A percentile compares a stretch with the other conserved stretches of the same genome.
phyloP scores from a whole-genome alignment of 2,113 vertebrate species.

The Pontoporia blainvillei region DNA sequence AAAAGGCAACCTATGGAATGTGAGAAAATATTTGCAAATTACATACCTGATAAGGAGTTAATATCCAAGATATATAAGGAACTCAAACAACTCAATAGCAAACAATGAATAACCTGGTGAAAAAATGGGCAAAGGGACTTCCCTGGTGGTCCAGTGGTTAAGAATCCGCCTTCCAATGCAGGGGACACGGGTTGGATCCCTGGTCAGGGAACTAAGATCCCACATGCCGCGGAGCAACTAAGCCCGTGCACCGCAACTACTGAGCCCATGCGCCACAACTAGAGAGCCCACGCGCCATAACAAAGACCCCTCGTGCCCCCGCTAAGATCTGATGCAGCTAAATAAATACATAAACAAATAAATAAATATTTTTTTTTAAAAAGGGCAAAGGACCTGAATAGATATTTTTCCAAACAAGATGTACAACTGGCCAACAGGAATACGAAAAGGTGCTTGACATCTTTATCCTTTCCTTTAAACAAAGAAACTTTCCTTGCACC shows the following conservation, averaged over 20 bases:
- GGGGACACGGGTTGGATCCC: too few relatives aligned
- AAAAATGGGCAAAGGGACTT: background rate
- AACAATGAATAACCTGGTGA: background rate
- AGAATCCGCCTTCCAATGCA: too few relatives aligned
- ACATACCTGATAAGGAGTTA: background rate
- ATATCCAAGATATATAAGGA: background rate
- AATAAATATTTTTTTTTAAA: background rate
- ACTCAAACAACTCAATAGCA: background rate
- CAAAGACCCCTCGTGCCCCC: too few relatives aligned
- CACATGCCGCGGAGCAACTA: too few relatives aligned
- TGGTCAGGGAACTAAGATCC: too few relatives aligned
- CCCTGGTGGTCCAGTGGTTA: too few relatives aligned
- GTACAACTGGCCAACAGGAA: background rate
- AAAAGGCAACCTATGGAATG: background rate
- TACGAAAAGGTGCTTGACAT: background rate
- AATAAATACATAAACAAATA: too few relatives aligned
- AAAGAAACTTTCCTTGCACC: background rate
- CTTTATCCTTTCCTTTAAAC: background rate
- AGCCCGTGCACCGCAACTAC: too few relatives aligned
- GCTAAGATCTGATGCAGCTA: too few relatives aligned
- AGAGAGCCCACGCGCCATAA: too few relatives aligned
- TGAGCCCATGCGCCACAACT: too few relatives aligned
- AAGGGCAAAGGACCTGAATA: background rate
- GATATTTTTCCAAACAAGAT: background rate
- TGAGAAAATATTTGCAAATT: background rate